Evolutionary conservation across 2,888 invertebrate species (phyloP).

Genomic region (Phymatocera aterrima): DNA sequence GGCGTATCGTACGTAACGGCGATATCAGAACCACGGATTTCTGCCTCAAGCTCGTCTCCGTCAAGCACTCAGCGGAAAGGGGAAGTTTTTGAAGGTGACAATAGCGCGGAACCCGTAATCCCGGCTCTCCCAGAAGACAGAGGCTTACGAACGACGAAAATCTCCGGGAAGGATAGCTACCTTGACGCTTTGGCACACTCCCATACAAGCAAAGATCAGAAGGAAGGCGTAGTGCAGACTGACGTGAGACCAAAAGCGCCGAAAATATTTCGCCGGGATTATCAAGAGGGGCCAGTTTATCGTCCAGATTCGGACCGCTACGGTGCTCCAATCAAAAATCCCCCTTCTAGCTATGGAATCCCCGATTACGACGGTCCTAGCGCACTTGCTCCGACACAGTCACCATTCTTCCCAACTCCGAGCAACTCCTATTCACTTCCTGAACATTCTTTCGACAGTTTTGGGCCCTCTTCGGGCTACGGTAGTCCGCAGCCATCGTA

Average conservation of each 20-base stretch:
- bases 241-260: slow-evolving; percentile 49
- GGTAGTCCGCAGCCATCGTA: slow-evolving; percentile 49
- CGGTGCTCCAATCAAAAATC: slow-evolving; percentile 54
- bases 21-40: slow-evolving; percentile 29
- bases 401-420: slow-evolving; percentile 53
- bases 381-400: slow-evolving; percentile 39
- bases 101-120: slow-evolving; percentile 15
- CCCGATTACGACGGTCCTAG: slow-evolving; percentile 60
- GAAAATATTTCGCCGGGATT: slow-evolving; percentile 60
- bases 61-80: background rate
- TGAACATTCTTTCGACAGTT: slow-evolving; percentile 53
- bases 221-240: slow-evolving; percentile 56
- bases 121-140: slow-evolving; percentile 44
- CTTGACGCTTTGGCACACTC: slow-evolving; percentile 81
- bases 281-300: slow-evolving; percentile 61
- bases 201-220: slow-evolving; percentile 73
- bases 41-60: background rate
- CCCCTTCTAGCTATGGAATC: slow-evolving; percentile 71
- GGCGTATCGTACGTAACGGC: slow-evolving; percentile 34
- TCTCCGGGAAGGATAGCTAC: slow-evolving; percentile 77
- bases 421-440: slow-evolving; percentile 61
- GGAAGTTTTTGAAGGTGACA: slow-evolving; percentile 24
- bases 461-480: slow-evolving; percentile 45
- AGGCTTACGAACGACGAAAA: background rate
- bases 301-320: slow-evolving; percentile 53